These are phyloP conservation scores for Gadopsis bispinosus DNA, from an alignment of 2,797 vertebrate genomes.

Conservation along the genomic window DNA sequence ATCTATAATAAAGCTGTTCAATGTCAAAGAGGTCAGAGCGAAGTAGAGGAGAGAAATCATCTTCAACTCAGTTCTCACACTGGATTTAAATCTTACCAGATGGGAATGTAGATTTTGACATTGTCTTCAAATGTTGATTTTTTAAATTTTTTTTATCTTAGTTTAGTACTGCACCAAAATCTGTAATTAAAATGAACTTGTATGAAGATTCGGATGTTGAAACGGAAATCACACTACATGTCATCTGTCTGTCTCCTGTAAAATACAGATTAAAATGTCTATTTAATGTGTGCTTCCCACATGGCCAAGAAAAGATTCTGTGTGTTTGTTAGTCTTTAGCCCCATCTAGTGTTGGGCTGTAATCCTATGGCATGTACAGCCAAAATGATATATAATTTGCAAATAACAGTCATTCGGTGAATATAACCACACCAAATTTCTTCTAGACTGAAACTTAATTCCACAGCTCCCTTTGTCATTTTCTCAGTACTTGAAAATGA, in stretches of 20 bases:
- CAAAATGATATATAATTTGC: background rate
- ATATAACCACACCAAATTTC: background rate
- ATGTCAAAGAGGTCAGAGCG: slow-evolving; percentile 65
- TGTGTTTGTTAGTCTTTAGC: slow-evolving; percentile 64
- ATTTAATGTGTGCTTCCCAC: background rate
- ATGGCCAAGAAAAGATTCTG: background rate
- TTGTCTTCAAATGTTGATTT: slow-evolving; percentile 10
- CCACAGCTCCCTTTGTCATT: background rate
- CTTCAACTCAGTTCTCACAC: slow-evolving; percentile 71
- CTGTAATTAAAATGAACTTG: slow-evolving; percentile 27
- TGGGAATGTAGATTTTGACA: slow-evolving; percentile 17
- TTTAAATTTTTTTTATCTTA: background rate
- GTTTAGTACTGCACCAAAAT: slow-evolving; percentile 1
- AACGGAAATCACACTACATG: slow-evolving; percentile 16
- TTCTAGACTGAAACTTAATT: background rate
- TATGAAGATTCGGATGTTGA: slow-evolving; percentile 9
- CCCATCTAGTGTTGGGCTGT: slow-evolving; percentile 74
- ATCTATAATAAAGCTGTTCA: slow-evolving; percentile 51
- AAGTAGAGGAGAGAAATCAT: slow-evolving; percentile 62
- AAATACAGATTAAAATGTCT: slow-evolving; percentile 9
- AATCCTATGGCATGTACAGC: background rate
- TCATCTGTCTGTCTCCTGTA: slow-evolving; percentile 8
- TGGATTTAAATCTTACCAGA: slow-evolving; percentile 44
- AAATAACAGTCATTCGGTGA: background rate
- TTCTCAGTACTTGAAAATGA: background rate